Evolutionary conservation across 2,888 invertebrate species (phyloP), one percentile per base, ranked within the genome.

Genomic region (Mystacides longicornis): DNA sequence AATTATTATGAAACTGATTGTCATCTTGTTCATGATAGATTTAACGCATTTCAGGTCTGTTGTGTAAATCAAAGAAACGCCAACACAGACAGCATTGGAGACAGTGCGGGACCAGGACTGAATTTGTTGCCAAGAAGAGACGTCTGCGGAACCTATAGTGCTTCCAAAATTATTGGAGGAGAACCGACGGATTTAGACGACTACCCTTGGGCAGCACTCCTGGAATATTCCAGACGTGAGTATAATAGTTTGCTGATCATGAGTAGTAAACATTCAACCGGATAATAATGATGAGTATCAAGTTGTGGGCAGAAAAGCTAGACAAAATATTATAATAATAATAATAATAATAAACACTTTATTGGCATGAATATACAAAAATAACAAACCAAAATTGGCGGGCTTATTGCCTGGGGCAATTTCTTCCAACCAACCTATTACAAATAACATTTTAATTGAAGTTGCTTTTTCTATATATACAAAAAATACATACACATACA

Each of bases 131-230:
- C 37, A n/a, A 5, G n/a, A 4, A 23, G 14, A 19, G 23, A 47
- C 18, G 69, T 68, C 7, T 86, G 86, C 61, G 86, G 85, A 2
- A 66, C 65, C 31, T 71, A 74, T 53, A 68, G 71, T 51, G 69
- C 72, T 7, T 78, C 82, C 65, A 75, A 79, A 60, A 85, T 86
- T 58, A 77, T 79, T 37, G 86, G 86, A 2, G 86, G 86, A 2
- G 72, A 74, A 31, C 64, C 65, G 49, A 77, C 84, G 0, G 81
- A 81, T 22, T 71, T 86, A 19, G 82, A 81, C 55, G 86, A 86
- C 64, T 85, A 81, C 62, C 85, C 86, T 0, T 87, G 86, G 86
- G 82, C 85, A 81, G 80, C 74, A 0, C 69, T 86, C 18, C 63
- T 87, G 9, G 77, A 81, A 67, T 86, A 86, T 64, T 74, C 76